Base-by-base conservation (phyloP, 2,113 vertebrate species). In the Melospiza melodia region DNA sequence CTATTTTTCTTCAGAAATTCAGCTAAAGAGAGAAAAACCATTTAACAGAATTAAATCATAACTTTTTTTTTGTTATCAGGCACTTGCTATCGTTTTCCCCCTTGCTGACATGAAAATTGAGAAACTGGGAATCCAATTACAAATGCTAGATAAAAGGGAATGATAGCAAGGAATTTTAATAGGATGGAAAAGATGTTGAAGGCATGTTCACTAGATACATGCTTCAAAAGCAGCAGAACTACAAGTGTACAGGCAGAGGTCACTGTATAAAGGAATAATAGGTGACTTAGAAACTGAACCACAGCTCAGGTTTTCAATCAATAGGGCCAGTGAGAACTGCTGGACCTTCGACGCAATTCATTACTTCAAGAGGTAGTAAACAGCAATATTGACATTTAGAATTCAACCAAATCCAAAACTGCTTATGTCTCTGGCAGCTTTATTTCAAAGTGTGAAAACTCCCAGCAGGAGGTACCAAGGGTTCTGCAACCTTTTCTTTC, bases 81-180 rank as follows among this genome's bases (percentile, higher is more conserved):
- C 73, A 69, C 82, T 96, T 87, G 20, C 59, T 94, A 96, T 97
- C 87, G 4, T 95, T 93, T 88, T 10, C 25, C 55, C 73, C 76
- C 75, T 94, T 86, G 76, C 94, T 97, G 86, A 87, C 92, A 94
- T 88, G 92, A 97, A 98, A 98, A 98, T 95, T 95, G 97, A 97
- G 96, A 97, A 97, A 97, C 78, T 89, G 89, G 95, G 97, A 98
- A 98, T 97, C 97, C 96, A 98, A 98, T 98, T 98, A 98, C 97
- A 98, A 98, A 97, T 68, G 37, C 30, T 10, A 97, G 97, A 98
- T 98, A 95, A 97, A 97, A 96, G 76, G 62, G 44, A 92, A 93
- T 86, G 97, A 98, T 98, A 97, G 94, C 54, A 77, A 95, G 94
- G 94, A 92, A 95, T 97, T 97, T 97, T 98, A 98, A 98, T 98